A percentile compares a stretch with the other conserved stretches of the same genome.
phyloP scores from a whole-genome alignment of 92 coral and sea anemone species.

The Porites rus region DNA sequence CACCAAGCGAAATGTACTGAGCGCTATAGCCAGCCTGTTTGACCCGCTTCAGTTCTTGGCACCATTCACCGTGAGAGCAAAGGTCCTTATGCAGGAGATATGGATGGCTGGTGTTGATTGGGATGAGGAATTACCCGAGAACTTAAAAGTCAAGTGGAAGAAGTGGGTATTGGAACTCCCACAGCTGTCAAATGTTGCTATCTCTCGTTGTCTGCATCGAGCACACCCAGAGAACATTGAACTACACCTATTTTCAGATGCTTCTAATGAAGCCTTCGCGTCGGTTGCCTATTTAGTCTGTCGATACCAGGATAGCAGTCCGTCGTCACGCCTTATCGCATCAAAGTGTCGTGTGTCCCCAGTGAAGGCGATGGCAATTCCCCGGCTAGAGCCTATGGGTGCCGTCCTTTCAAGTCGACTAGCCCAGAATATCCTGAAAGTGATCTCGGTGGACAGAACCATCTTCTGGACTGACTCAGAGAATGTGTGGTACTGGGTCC shows the following conservation, averaged over 20 bases:
- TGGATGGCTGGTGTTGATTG: conserved; percentile 70
- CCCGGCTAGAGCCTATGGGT: conserved; percentile 49
- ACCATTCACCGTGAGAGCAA: conserved; percentile 45
- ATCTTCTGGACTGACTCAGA: conserved; percentile 57
- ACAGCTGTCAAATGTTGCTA: conserved; percentile 39
- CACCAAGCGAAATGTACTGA: conserved; percentile 47
- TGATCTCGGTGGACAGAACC: conserved; percentile 3
- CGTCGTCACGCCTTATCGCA: conserved; percentile 42
- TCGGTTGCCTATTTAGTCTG: conserved; percentile 46
- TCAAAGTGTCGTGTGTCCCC: conserved; percentile 58
- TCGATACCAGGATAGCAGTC: conserved; percentile 8
- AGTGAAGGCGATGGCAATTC: conserved; percentile 51
- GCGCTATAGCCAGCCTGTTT: conserved; percentile 49
- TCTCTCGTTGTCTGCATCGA: conserved; percentile 60
- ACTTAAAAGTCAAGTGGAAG: conserved; percentile 36
- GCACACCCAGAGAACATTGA: conserved; percentile 37
- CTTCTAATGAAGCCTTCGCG: conserved; percentile 66
- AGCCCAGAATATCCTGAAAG: conserved; percentile 30
- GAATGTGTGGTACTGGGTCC: conserved; percentile 62
- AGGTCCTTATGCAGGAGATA: conserved; percentile 50
- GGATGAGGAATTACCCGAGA: conserved; percentile 57
- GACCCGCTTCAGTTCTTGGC: conserved; percentile 60
- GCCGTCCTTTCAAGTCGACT: conserved; percentile 51
- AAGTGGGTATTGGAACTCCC: conserved; percentile 53
- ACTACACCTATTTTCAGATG: conserved; percentile 56